Evolutionary conservation across 2,888 invertebrate species (phyloP).

Genomic region (Macrophya annulata): DNA sequence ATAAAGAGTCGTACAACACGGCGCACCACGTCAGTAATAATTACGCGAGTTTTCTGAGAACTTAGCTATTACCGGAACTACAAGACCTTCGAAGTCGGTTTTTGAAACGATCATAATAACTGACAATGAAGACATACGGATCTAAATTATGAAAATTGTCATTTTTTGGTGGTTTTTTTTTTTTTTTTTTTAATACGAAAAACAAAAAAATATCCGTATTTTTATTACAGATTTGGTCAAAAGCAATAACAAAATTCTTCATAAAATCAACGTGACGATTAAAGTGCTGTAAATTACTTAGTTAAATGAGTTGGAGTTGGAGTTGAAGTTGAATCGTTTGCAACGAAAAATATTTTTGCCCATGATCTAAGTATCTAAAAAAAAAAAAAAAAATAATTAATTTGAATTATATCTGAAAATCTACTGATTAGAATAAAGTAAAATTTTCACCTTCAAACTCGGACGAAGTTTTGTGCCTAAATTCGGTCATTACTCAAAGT

Average conservation of each 20-base stretch:
- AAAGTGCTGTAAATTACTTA: too few species aligned
- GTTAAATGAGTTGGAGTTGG: neutral
- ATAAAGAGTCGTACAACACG: neutral
- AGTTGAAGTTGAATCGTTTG: neutral
- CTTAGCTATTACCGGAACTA: slow-evolving; percentile 12
- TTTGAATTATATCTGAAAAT: too few species aligned
- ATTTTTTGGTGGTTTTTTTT: too few species aligned
- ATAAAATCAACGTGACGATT: neutral
- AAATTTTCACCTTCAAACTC: too few species aligned
- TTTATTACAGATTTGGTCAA: neutral
- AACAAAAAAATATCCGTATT: too few species aligned
- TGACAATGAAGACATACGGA: too few species aligned
- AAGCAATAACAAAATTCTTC: neutral
- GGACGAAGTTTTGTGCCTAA: too few species aligned
- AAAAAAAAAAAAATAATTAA: too few species aligned
- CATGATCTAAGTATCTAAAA: neutral
- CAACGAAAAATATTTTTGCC: neutral
- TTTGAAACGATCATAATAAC: neutral
- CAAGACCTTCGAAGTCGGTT: neutral
- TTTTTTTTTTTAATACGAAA: too few species aligned
- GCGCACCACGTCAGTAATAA: neutral
- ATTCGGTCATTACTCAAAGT: too few species aligned
- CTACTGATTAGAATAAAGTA: too few species aligned
- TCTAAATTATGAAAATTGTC: too few species aligned
- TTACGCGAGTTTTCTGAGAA: slow-evolving; percentile 3